phyloP scores from a whole-genome alignment of 2,113 vertebrate species.

The Rhinolophus sinicus region DNA sequence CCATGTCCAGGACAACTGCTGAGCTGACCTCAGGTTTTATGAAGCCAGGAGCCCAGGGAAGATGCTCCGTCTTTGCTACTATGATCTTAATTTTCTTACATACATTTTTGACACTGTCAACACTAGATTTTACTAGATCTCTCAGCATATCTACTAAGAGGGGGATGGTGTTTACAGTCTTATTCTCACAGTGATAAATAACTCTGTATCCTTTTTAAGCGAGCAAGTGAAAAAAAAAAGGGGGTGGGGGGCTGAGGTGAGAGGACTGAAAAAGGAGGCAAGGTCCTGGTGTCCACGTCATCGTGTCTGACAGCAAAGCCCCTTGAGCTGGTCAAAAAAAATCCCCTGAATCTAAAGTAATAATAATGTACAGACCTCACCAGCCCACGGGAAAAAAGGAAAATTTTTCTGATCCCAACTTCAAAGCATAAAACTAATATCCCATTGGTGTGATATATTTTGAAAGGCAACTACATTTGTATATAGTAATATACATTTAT shows the following conservation, averaged over 20 bases:
- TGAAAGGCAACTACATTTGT: slow-evolving; percentile 25
- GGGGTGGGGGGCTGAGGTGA: accelerated
- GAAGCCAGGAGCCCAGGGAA: background rate
- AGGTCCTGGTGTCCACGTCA: background rate
- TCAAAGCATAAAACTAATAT: slow-evolving; percentile 38
- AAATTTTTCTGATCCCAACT: slow-evolving; percentile 26
- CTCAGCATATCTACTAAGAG: background rate
- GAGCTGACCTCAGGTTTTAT: background rate
- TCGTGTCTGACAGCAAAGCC: background rate
- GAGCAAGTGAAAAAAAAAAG: background rate
- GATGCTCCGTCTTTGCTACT: background rate
- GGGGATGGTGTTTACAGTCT: background rate
- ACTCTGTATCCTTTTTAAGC: background rate
- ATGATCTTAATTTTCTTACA: background rate
- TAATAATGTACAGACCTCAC: background rate
- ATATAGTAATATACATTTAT: background rate
- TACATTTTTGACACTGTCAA: background rate
- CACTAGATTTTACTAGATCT: background rate
- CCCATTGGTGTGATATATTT: background rate
- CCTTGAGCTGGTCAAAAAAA: slow-evolving; percentile 26
- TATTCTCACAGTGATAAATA: background rate
- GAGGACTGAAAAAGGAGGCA: background rate
- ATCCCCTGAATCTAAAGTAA: background rate
- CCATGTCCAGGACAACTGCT: background rate
- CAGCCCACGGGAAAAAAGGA: background rate